Percentiles rank a stretch among this genome's conserved stretches.
Evolutionary conservation across 2,113 vertebrate species (phyloP).

Genomic region (Sphyrna mokarran): DNA sequence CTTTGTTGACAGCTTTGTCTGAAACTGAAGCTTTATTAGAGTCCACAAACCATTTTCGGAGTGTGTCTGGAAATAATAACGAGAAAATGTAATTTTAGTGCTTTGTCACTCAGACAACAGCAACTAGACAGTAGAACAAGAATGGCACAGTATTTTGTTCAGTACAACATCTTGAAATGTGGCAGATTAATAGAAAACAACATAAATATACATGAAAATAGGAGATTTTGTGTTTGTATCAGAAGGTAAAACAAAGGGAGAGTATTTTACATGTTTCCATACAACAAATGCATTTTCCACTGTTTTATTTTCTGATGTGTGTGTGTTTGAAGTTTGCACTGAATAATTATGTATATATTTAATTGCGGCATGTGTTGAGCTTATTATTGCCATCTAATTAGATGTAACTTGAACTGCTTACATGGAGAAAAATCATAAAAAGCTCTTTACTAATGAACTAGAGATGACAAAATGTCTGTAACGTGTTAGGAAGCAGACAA

Average conservation of each 20-base stretch:
- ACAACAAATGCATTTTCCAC: conserved; percentile 55
- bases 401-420: conserved; percentile 87
- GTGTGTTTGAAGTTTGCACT: conserved; percentile 59
- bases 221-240: conserved; percentile 31
- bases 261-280: conserved; percentile 15
- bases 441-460: conserved; percentile 93
- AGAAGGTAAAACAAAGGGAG: conserved; percentile 21
- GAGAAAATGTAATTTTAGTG: conserved; percentile 67
- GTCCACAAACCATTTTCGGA: conserved; percentile 67
- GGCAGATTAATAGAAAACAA: conserved; percentile 50
- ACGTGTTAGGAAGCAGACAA: conserved; percentile 79
- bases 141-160: conserved; percentile 55
- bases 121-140: conserved; percentile 61
- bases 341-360: conserved; percentile 99
- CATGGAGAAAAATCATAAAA: conserved; percentile 96
- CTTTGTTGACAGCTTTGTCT: conserved; percentile 69
- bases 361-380: conserved; percentile 77
- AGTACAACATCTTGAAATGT: conserved; percentile 57
- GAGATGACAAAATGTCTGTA: conserved; percentile 97
- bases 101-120: conserved; percentile 62
- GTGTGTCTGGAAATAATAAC: conserved; percentile 71
- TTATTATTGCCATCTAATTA: conserved; percentile 99
- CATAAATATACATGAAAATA: conserved; percentile 36
- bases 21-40: conserved; percentile 64
- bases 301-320: conserved; percentile 63